These are phyloP conservation scores for Peromyscus attwateri DNA, from an alignment of 2,797 vertebrate species.

Conservation along the genomic window DNA sequence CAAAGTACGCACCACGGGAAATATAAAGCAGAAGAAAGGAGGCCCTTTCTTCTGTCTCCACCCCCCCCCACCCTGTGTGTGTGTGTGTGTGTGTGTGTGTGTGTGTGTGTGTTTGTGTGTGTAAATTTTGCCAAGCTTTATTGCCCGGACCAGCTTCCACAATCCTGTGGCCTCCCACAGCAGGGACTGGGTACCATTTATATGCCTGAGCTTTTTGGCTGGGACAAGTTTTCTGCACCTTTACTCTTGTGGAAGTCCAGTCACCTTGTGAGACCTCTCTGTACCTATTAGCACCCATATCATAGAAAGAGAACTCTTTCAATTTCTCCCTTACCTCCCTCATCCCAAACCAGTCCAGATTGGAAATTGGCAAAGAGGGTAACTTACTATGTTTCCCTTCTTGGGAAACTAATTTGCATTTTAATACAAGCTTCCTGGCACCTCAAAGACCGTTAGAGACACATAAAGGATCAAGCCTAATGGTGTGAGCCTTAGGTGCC, in stretches of 20 bases:
- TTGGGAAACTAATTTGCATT: conserved; percentile 68
- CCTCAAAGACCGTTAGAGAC: background rate
- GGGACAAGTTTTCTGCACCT: background rate
- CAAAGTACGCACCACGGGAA: background rate
- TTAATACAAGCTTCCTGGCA: conserved; percentile 37
- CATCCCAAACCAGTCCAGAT: background rate
- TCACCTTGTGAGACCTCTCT: background rate
- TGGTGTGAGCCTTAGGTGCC: conserved; percentile 39
- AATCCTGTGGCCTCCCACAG: background rate
- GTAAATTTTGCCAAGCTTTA: rapidly evolving
- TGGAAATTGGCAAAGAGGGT: conserved; percentile 21
- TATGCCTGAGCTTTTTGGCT: background rate
- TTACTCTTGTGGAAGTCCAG: background rate
- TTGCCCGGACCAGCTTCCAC: background rate
- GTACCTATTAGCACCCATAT: background rate
- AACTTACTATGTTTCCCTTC: background rate
- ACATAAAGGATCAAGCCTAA: conserved; percentile 19
- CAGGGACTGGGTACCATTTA: background rate
- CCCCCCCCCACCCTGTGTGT: background rate
- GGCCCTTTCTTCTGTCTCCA: background rate
- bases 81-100: background rate
- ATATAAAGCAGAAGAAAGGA: background rate
- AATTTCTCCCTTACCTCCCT: background rate
- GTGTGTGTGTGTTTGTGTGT: background rate
- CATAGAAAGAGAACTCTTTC: background rate